Base-by-base conservation (phyloP, 2,888 invertebrate genomes). In the Megaustenia siamemsis region DNA sequence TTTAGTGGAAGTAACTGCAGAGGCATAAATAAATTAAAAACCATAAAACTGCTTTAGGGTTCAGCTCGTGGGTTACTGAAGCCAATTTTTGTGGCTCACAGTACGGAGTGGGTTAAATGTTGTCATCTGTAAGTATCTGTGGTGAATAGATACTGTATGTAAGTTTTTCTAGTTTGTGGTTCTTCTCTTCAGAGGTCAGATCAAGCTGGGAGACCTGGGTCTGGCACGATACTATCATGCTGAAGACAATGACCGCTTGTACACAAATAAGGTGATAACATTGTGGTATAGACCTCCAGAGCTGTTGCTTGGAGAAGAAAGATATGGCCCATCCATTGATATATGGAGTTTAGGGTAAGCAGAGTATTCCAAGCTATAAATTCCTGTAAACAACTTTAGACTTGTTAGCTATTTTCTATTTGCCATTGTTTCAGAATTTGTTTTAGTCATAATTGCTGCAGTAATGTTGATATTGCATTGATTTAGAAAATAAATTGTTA, bases 211-310 rank as follows among this genome's bases (percentile, higher is more conserved):
- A 12, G 99, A 99, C 95, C 99, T 99, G 94, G 99, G 99, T 90
- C 95, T 99, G 88, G 99, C 99, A 0, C 96, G 99, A 79, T 95
- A 98, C 40, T 99, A 98, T 95, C 97, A 97, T 92, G 97, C 98
- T 0, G 98, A 98, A 92, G 98, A 99, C 94, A 96, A 97, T 83
- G 96, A 97, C 92, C 96, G 99, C 86, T 98, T 98, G 0, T 99
- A 99, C 95, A 99, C 99, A 53, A 99, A 99, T 95, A 99, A 99
- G 94, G 97, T 99, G 73, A 99, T 99, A 91, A 99, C 99, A 10
- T 95, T 99, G 87, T 99, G 99, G 99, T 99, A 99, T 95, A 96
- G 99, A 18, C 99, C 99, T 53, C 99, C 99, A 0, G 99, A 99
- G 94, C 95, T 99, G 86, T 95, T 99, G 87, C 95, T 99, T 53